Base-by-base conservation (phyloP, 2,113 vertebrate genomes). In the Periophthalmodon schlosseri region DNA sequence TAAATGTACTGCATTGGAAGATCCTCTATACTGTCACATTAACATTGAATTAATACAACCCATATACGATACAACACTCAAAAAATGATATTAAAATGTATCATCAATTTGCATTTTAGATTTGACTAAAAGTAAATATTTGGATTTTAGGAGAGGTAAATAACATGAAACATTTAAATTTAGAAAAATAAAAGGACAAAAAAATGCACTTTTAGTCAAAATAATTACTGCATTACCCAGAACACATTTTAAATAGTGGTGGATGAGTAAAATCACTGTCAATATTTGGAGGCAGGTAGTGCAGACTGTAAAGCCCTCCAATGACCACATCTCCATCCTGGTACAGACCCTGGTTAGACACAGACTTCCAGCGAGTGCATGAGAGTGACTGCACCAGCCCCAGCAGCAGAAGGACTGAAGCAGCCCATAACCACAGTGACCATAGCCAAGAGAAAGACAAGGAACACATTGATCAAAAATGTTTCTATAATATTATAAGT, bases 241-340 rank as follows among this genome's bases (percentile, higher is more conserved):
- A 80, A 68, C 92, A 93, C 15, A 76, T 47, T 58, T 77, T 15
- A 60, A 90, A 74, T 20, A 61, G 47, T 12, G 91, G 85, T 28
- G 34, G 57, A 39, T 33, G 23, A 52, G 71, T 90, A 54, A 89
- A 92, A 61, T 50, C 68, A 54, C 88, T 54, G 44, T 89, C 80
- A n/a, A 78, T 34, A 20, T 52, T 28, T 23, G 82, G 52, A 39
- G 82, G 78, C 33, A 68, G 73, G 68, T 75, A 86, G 75, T 88
- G 67, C 2, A 93, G 33, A 54, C 70, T 87, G 73, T 93, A 90
- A 44, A 93, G 86, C 21, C 86, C 89, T 11, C 92, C 92, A 0
- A 94, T 84, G 47, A 93, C 73, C 68, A 93, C 80, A 23, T 93
- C 90, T 50, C 92, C 92, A 71, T 92, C 87, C 81, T 84, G 87